Evolutionary conservation across 1,140 invertebrate genomes (phyloP).

Genomic region (Lordiphosa clarofinis): DNA sequence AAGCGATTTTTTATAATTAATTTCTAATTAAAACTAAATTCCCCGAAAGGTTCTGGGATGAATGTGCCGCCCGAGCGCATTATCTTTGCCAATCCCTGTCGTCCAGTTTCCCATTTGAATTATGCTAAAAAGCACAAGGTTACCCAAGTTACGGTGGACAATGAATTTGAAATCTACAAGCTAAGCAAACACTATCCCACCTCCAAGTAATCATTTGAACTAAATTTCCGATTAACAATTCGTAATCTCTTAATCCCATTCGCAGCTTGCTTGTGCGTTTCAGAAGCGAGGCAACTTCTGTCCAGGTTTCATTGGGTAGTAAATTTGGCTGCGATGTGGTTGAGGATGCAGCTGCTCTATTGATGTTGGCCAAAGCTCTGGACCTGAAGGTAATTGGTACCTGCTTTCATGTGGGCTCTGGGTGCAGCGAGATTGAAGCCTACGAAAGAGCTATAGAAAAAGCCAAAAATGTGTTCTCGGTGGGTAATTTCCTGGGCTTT

Average conservation of each 20-base stretch:
- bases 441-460: slow-evolving; percentile 87
- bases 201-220: slow-evolving; percentile 84
- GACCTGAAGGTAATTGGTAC: slow-evolving; percentile 83
- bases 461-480: slow-evolving; percentile 85
- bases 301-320: slow-evolving; percentile 94
- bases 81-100: slow-evolving; percentile 99
- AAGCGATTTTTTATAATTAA: neutral
- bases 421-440: slow-evolving; percentile 88
- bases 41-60: slow-evolving; percentile 82
- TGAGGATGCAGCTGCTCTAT: slow-evolving; percentile 88
- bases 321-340: slow-evolving; percentile 96
- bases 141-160: slow-evolving; percentile 96
- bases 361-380: slow-evolving; percentile 86
- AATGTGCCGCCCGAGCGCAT: slow-evolving; percentile 91
- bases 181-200: slow-evolving; percentile 90
- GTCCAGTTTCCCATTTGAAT: slow-evolving; percentile 93
- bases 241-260: neutral
- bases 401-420: slow-evolving; percentile 94
- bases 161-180: slow-evolving; percentile 95
- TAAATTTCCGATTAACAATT: fast-evolving
- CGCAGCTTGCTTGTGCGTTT: slow-evolving; percentile 93
- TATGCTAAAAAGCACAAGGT: slow-evolving; percentile 90
- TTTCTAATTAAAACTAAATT: neutral
- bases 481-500: slow-evolving; percentile 85
- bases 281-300: slow-evolving; percentile 91